Conservation (phyloP, 2,888 invertebrate species). For the Lordiphosa andalusiaca region DNA sequence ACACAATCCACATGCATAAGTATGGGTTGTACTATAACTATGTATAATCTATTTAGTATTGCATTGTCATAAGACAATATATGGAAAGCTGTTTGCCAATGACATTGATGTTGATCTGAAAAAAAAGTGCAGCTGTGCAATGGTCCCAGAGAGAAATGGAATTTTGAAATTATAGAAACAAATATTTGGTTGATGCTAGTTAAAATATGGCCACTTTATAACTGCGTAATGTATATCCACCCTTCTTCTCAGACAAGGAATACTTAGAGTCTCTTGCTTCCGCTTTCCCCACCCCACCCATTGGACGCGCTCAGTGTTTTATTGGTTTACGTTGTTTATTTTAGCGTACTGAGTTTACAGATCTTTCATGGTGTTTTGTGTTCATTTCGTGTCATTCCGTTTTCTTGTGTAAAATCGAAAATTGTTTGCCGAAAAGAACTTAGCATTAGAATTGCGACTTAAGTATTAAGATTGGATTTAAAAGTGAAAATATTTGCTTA, state of each 20-base stretch:
- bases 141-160: not conserved
- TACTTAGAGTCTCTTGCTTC: too few relatives aligned
- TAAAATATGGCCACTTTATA: not conserved
- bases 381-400: not conserved
- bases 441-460: conserved; percentile 30
- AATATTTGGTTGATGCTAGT: too few relatives aligned
- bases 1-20: too few relatives aligned
- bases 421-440: conserved; percentile 22
- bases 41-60: not conserved
- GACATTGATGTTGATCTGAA: conserved; percentile 2
- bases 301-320: not conserved
- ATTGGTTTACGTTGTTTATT: conserved; percentile 11
- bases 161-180: too few relatives aligned
- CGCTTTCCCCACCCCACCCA: too few relatives aligned
- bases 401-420: conserved; percentile 12
- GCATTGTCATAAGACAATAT: conserved; percentile 1
- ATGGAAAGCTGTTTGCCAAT: conserved; percentile 6
- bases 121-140: conserved; percentile 4
- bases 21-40: not conserved
- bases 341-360: conserved; percentile 8
- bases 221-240: too few relatives aligned
- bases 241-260: too few relatives aligned
- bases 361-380: conserved; percentile 3
- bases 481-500: conserved; percentile 20
- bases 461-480: conserved; percentile 25